Base-by-base conservation (phyloP, 2,888 invertebrate genomes). In the Metacarcinus magister region DNA sequence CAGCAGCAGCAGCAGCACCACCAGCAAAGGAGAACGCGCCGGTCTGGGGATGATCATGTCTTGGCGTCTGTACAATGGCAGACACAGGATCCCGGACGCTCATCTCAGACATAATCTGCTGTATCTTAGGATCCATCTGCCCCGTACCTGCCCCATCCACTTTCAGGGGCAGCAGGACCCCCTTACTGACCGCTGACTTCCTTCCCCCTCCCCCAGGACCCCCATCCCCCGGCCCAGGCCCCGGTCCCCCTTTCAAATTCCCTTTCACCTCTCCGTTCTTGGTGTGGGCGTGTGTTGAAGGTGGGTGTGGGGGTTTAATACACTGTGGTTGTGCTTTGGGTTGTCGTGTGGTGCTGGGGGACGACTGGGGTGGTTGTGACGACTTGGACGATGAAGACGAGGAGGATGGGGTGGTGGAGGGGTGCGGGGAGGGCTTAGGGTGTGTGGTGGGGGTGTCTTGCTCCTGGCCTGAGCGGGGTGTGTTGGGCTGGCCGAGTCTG, bases 51-150 rank as follows among this genome's bases (percentile, higher is more conserved):
- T 94, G 93, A 93, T 94, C 95, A 75, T 94, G 96, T 19, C 82
- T 75, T 28, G 96, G 95, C n/a, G 95, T 96, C 54, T 95, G 93
- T 5, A 96, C 44, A 82, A 96, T 95, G 93, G 95, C 96, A 0
- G 96, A 96, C 93, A 96, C 60, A 0, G 95, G 95, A 13, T 93
- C 75, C 32, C 82, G 43, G 8, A 93, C 28, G n/a, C 67, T 67
- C 96, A 96, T 95, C 91, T 96, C 96, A 0, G 93, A 93, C 94
- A 95, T 95, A 32, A 96, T 96, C 90, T 95, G 94, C 93, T 96
- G 96, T 32, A 96, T 92, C 46, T 87, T 48, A 0, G 92, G 60
- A 89, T 96, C 96, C 82, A 90, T 67, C 91, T 46, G 46, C 46
- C 60, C 89, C 82, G 10, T 39, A 48, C 44, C n/a, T 8, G 28